Base-by-base conservation (phyloP, 2,113 vertebrate species). In the Fulmarus glacialis region DNA sequence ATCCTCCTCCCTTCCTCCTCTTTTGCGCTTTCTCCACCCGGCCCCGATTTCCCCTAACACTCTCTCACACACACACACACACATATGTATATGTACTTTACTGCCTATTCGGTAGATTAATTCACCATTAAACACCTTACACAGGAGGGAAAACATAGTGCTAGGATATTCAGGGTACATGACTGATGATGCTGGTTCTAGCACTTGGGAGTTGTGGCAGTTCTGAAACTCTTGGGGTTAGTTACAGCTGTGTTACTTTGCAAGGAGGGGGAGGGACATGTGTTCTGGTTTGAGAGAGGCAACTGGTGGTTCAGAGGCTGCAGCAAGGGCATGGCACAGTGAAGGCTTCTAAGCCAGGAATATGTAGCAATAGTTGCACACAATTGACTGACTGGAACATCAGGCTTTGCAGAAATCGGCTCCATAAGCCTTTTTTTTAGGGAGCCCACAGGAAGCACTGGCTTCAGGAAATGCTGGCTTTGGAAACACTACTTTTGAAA, bases 331-430 rank as follows among this genome's bases (percentile, higher is more conserved):
- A 48, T 48, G 70, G 47, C 53, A 85, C 38, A 52, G 48, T 4
- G 40, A 70, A 82, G 62, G 15, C 36, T 93, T 67, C 47, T 50
- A 63, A 66, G 19, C n/a, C 34, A 56, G 34, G 32, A 73, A n/a
- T 48, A 30, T 20, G 13, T 60, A 47, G 55, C 59, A 73, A 67
- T 24, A 52, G 50, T 47, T 92, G 24, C 45, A 72, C 75, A 11
- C 34, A 60, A 29, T 0, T 78, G 88, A 50, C n/a, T 72, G 60
- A 75, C 77, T 75, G 52, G 68, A 91, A 77, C 38, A 73, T 87
- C 77, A 90, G 84, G 53, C 84, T 95, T 77, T 90, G 74, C 83
- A 96, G 53, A 94, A 92, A 71, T 91, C 8, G 4, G 32, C 15
- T 79, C 50, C n/a, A 7, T 75, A 91, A 68, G 50, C 15, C 12